phyloP scores from a whole-genome alignment of 30 jellyfish, hydroid and myxozoan genomes.

The Hydractinia symbiolongicarpus region DNA sequence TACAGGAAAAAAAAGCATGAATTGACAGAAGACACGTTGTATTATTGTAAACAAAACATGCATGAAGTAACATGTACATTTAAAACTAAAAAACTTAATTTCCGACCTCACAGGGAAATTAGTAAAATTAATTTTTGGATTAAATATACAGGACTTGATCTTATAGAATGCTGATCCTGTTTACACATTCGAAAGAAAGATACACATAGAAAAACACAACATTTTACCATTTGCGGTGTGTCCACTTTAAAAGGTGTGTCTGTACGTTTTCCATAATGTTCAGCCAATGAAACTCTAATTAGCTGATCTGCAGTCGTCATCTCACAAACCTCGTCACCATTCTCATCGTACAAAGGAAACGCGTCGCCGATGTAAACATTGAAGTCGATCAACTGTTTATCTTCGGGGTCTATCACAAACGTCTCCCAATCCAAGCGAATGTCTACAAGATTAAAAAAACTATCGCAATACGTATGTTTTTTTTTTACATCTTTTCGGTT shows the following conservation, averaged over 20 bases:
- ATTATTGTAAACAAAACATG: no score
- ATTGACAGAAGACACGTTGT: neutral
- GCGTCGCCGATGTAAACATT: conserved; percentile 80
- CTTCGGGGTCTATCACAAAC: conserved; percentile 46
- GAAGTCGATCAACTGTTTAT: conserved; percentile 54
- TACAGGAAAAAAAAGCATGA: neutral
- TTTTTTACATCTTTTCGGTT: no score
- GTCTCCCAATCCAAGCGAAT: conserved; percentile 87
- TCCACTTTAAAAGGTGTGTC: conserved; percentile 52
- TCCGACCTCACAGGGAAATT: no score
- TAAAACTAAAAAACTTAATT: no score
- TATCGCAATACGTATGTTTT: neutral
- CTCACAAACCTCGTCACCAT: conserved; percentile 48
- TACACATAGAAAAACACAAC: neutral
- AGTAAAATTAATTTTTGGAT: no score
- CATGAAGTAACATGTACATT: no score
- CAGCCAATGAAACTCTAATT: conserved; percentile 47
- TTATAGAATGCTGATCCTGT: no score
- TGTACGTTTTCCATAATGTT: conserved; percentile 55
- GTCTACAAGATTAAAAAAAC: conserved; percentile 31
- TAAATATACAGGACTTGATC: no score
- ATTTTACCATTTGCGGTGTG: conserved; percentile 48
- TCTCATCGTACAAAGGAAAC: conserved; percentile 56
- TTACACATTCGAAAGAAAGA: neutral
- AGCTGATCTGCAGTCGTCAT: conserved; percentile 16